Evolutionary conservation across 2,888 invertebrate genomes (phyloP), one percentile per base, ranked within the genome.

Genomic region (Metalampra italica): DNA sequence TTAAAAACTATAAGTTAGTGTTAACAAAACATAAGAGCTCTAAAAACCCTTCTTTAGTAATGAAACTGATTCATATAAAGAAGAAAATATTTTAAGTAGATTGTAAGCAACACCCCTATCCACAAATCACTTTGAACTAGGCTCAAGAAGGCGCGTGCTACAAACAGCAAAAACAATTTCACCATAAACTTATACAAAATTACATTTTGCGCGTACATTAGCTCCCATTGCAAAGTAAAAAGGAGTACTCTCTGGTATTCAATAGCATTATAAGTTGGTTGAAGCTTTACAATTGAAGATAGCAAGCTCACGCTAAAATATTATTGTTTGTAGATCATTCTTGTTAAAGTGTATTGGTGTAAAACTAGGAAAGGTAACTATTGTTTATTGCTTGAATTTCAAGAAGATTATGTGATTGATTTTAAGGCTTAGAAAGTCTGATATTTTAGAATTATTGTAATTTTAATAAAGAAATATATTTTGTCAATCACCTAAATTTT

Each of bases 261-360:
- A 46, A 41, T 9, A 7, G 46, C 46, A 42, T 30, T 40, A 4
- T 9, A 40, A 12, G 38, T 40, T 52, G 36, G 44, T 43, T n/a
- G 43, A 36, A 7, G 39, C 47, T 41, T 51, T 38, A 47, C 53
- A 44, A 53, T 52, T 48, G 50, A 55, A 68, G 66, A 75, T 72
- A 72, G 70, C 58, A 61, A 63, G 64, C 71, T 81, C 78, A 82
- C 80, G 81, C 77, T 76, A 67, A 62, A 67, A 74, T 73, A 73
- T 75, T 72, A 69, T 75, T 76, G 66, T 78, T 77, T 78, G 79
- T 83, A 82, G 73, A 73, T 77, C 78, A 78, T 83, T 76, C 75
- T 71, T 71, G 68, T 66, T 59, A 66, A 64, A 66, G 64, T 68
- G 42, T 45, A 37, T 41, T 47, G 51, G 51, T 51, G 51, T 48